phyloP scores from a whole-genome alignment of 2,888 invertebrate genomes.

The Cerastoderma edule region DNA sequence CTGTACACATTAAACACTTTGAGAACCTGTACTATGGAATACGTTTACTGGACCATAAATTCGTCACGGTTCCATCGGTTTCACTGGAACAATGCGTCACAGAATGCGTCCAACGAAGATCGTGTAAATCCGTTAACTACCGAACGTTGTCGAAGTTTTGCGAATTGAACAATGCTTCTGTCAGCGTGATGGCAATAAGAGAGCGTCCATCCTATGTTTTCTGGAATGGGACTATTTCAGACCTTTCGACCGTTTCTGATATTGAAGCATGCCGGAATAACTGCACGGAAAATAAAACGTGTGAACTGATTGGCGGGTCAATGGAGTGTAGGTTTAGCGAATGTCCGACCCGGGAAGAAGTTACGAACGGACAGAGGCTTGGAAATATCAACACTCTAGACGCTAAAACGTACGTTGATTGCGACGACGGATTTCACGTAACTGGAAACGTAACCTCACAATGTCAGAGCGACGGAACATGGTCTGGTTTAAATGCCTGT shows the following conservation, averaged over 20 bases:
- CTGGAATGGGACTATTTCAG: not conserved
- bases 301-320: not conserved
- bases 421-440: not conserved
- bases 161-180: not conserved
- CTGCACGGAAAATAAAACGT: not conserved
- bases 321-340: not conserved
- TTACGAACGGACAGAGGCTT: not conserved
- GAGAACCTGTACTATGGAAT: not conserved
- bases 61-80: not conserved
- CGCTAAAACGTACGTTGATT: not conserved
- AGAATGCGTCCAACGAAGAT: not conserved
- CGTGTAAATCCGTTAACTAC: constrained; percentile 1
- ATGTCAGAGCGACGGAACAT: not conserved
- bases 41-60: not conserved
- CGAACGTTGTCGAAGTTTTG: not conserved
- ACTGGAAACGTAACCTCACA: not conserved
- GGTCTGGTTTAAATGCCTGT: not conserved
- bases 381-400: not conserved
- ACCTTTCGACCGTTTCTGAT: not conserved
- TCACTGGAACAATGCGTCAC: not conserved
- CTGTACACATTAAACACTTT: not conserved
- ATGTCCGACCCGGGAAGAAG: not conserved
- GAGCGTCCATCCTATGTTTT: not conserved
- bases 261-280: not conserved
- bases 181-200: not conserved